Evolutionary conservation across 2,797 vertebrate genomes (phyloP), one percentile per base, ranked within the genome.

Genomic region (Leuciscus waleckii): DNA sequence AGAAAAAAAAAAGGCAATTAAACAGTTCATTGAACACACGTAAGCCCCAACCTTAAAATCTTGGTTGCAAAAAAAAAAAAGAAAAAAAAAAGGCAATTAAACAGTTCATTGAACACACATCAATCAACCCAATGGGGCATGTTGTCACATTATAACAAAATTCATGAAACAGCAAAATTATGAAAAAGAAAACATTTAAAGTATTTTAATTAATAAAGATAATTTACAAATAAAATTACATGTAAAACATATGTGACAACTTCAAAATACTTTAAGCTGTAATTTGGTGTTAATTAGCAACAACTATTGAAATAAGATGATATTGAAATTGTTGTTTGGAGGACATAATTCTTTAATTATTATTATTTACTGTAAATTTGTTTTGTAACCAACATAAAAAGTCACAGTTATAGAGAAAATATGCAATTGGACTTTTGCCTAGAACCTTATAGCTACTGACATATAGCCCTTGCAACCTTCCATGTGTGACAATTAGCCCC

Each of bases 401-500:
- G 8, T 0, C 13, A 58, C 75, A 26, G 76, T 37, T 61, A 61
- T 61, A 21, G 23, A 58, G 29, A 54, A 61, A 61, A 61, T 23
- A 58, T 61, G 2, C 58, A 79, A 65, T 65, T 43, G 8, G 56
- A 63, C 37, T 19, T 63, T 43, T 79, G 39, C 10, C 77, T 32
- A 79, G 32, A 79, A 23, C 26, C 29, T 69, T 54, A 67, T 51
- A 29, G 77, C 16, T 46, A 80, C 61, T 81, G 29, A 81, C 46
- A 51, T 70, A 69, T n/a, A 49, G 7, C 49, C 46, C 32, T 81
- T n/a, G 19, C 9, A 5, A 54, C 26, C 4, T 0, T 54, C 65
- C 23, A 80, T 81, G 46, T 69, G 65, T 56, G 46, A 81, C 49
- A 56, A 81, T 39, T 54, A 81, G 32, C 79, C 32, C 21, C 32